These are phyloP conservation scores for Diploscapter pachys DNA, from an alignment of 1,140 invertebrate species.

Conservation along the genomic window DNA sequence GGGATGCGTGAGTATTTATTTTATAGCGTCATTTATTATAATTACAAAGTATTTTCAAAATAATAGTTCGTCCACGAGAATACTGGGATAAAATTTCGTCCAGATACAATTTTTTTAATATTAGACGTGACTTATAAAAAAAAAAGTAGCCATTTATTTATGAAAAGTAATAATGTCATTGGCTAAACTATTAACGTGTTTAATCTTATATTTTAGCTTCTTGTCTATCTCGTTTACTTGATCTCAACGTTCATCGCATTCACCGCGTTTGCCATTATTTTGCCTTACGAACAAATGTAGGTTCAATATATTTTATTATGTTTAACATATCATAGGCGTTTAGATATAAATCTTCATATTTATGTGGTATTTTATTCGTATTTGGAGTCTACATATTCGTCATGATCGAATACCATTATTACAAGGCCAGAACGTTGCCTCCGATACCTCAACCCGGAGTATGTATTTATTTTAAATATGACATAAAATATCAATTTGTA, in stretches of 20 bases:
- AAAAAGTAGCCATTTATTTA: too few species aligned
- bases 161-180: too few species aligned
- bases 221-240: constrained; percentile 49
- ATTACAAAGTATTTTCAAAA: too few species aligned
- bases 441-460: constrained; percentile 53
- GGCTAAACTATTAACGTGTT: too few species aligned
- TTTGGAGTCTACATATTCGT: constrained; percentile 45
- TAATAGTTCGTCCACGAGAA: too few species aligned
- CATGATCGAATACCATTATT: constrained; percentile 50
- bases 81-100: too few species aligned
- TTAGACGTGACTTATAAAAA: constrained; percentile 5
- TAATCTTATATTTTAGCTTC: constrained; percentile 42
- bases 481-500: constrained; percentile 15
- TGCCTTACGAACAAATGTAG: constrained; percentile 47
- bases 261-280: constrained; percentile 45
- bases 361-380: constrained; percentile 25
- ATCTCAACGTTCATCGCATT: constrained; percentile 48
- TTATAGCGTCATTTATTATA: too few species aligned
- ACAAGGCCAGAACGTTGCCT: constrained; percentile 44
- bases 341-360: constrained; percentile 39
- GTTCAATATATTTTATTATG: constrained; percentile 6
- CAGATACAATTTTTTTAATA: not conserved
- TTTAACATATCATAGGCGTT: constrained; percentile 3
- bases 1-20: constrained; percentile 13
- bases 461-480: constrained; percentile 6